Conservation (phyloP, 2,888 invertebrate genomes). For the Fragum sueziense region DNA sequence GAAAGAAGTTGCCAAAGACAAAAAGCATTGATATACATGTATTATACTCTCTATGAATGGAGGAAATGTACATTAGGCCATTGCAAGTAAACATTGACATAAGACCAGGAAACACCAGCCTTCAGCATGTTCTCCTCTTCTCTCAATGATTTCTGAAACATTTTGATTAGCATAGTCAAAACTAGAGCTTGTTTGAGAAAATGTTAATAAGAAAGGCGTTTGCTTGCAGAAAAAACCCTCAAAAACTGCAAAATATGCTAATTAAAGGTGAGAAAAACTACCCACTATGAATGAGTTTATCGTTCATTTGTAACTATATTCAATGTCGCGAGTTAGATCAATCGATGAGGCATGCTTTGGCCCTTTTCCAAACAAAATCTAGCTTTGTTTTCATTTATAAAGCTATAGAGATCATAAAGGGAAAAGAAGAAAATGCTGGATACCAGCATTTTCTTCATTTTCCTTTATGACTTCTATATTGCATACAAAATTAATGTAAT, state of each 20-base stretch:
- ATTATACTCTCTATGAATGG: too few relatives aligned
- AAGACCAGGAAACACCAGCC: too few relatives aligned
- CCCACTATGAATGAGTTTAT: not conserved
- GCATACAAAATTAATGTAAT: too few relatives aligned
- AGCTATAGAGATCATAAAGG: not conserved
- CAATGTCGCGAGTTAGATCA: not conserved
- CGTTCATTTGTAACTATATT: slow-evolving; percentile 1
- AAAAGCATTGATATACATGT: too few relatives aligned
- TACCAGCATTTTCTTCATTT: not conserved
- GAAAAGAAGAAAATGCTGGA: not conserved
- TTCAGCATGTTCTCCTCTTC: too few relatives aligned
- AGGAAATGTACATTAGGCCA: too few relatives aligned
- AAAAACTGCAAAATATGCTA: not conserved
- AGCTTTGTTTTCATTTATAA: not conserved
- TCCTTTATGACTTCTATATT: not conserved
- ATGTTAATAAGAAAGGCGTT: too few relatives aligned
- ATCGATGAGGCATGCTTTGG: not conserved
- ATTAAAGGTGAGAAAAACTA: not conserved
- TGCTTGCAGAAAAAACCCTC: not conserved
- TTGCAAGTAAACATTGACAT: too few relatives aligned
- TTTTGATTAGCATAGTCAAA: too few relatives aligned
- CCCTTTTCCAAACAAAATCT: not conserved
- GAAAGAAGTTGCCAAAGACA: too few relatives aligned
- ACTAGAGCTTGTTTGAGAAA: too few relatives aligned
- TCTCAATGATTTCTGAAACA: too few relatives aligned